phyloP scores from a whole-genome alignment of 2,113 vertebrate genomes.

The Ophthalmolycus amberensis region DNA sequence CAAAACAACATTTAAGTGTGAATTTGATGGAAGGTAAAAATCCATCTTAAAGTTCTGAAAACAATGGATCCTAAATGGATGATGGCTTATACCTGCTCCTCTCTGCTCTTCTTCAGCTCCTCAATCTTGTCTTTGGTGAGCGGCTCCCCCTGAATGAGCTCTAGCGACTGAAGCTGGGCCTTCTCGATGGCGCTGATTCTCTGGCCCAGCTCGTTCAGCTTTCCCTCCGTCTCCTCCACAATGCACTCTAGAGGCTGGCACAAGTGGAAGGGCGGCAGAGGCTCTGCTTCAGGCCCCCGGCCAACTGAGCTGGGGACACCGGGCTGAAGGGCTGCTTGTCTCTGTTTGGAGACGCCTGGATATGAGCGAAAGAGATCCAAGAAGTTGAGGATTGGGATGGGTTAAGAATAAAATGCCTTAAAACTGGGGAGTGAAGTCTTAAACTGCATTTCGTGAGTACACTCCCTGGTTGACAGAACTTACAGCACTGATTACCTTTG shows the following conservation, averaged over 20 bases:
- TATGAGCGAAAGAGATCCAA: conserved; percentile 49
- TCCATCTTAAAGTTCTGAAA: background rate
- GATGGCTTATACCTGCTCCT: conserved; percentile 88
- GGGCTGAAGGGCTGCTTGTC: conserved; percentile 93
- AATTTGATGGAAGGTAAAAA: background rate
- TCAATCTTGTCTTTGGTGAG: conserved; percentile 99
- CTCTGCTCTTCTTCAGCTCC: conserved; percentile 99
- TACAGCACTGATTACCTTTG: conserved; percentile 87
- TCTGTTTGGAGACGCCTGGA: conserved; percentile 94
- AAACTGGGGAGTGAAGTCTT: background rate
- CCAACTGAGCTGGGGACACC: conserved; percentile 73
- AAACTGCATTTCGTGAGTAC: background rate
- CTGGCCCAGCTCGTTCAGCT: conserved; percentile 99
- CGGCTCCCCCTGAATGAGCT: conserved; percentile 99
- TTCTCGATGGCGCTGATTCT: conserved; percentile 99
- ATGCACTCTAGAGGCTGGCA: conserved; percentile 99
- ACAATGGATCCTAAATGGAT: background rate
- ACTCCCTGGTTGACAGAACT: background rate
- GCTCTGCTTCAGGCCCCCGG: conserved; percentile 88
- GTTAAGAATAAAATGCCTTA: background rate
- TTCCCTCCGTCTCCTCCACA: conserved; percentile 99
- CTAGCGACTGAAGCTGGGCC: conserved; percentile 97
- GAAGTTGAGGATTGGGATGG: background rate
- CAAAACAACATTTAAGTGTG: background rate
- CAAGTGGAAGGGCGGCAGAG: conserved; percentile 95